Evolutionary conservation across 53 echinoderm and acorn worm species (phyloP).

Genomic region (Stichopus horrens): DNA sequence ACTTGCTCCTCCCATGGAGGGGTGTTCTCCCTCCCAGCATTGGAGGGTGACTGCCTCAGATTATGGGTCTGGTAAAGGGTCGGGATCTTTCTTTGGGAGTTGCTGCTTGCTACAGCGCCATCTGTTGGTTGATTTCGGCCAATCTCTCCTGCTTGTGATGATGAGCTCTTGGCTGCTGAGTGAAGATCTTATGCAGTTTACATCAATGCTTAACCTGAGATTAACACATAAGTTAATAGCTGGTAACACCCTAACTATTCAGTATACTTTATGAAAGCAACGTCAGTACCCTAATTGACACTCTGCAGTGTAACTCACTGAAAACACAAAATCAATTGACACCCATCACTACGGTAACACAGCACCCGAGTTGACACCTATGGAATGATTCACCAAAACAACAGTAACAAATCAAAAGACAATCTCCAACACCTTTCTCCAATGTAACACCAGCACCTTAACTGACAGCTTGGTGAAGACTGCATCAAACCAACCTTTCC

Average conservation of each 20-base stretch:
- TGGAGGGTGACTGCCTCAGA: conserved; percentile 46
- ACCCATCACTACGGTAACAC: not conserved
- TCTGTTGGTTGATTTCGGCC: not conserved
- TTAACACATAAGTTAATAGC: not conserved
- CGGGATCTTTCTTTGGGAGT: conserved; percentile 69
- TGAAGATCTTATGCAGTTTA: not conserved
- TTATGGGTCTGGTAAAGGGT: conserved; percentile 74
- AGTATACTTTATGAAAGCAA: no score
- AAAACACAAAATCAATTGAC: no score
- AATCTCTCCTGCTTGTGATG: not conserved
- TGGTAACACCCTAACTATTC: no score
- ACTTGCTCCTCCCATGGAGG: conserved; percentile 41
- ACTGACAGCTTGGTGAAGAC: no score
- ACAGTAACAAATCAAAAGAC: no score
- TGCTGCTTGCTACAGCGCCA: not conserved
- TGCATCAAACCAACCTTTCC: no score
- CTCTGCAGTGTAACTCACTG: no score
- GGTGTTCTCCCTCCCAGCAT: conserved; percentile 41
- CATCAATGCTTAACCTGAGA: not conserved
- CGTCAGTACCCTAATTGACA: no score
- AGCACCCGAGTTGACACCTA: not conserved
- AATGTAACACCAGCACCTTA: no score
- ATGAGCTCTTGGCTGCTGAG: not conserved
- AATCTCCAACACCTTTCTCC: no score
- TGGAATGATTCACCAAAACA: no score